Conservation (phyloP, 30 jellyfish, hydroid and myxozoan genomes). For the Aurelia aurita region DNA sequence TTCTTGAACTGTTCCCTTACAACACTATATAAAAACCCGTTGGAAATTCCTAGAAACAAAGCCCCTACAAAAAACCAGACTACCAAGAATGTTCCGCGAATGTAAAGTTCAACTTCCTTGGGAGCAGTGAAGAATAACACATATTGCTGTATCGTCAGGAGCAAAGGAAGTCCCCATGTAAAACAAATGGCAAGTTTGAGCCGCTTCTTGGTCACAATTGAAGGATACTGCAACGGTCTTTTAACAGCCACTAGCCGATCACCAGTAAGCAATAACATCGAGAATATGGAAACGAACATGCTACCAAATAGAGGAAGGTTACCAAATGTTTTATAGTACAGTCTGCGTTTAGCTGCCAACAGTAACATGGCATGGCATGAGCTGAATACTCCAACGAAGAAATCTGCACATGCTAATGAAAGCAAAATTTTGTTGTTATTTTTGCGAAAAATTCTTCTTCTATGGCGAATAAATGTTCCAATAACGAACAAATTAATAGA, state of each 20-base stretch:
- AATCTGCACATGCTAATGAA: conserved; percentile 44
- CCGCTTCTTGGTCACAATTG: conserved; percentile 18
- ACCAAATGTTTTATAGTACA: conserved; percentile 9
- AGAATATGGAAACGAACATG: conserved; percentile 60
- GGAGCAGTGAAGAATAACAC: not conserved
- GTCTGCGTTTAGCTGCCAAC: conserved; percentile 10
- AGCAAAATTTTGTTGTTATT: conserved; percentile 28
- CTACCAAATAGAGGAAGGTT: conserved; percentile 68
- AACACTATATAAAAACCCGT: conserved; percentile 20
- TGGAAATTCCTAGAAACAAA: conserved; percentile 24
- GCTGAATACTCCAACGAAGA: conserved; percentile 39
- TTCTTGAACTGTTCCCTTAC: conserved; percentile 22
- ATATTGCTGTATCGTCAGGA: conserved; percentile 37
- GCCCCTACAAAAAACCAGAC: conserved; percentile 37
- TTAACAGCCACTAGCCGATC: conserved; percentile 52
- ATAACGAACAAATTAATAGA: conserved; percentile 4
- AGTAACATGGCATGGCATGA: conserved; percentile 8
- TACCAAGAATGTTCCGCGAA: conserved; percentile 20
- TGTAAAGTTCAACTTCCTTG: conserved; percentile 5
- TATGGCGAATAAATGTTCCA: conserved; percentile 7
- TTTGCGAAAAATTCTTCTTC: conserved; percentile 9
- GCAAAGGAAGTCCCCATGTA: conserved; percentile 36
- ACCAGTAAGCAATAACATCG: conserved; percentile 43
- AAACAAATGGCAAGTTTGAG: not conserved
- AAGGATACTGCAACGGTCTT: conserved; percentile 28